These are phyloP conservation scores for Boulengeromyrus knoepffleri DNA, from an alignment of 2,113 vertebrate species.

Conservation along the genomic window DNA sequence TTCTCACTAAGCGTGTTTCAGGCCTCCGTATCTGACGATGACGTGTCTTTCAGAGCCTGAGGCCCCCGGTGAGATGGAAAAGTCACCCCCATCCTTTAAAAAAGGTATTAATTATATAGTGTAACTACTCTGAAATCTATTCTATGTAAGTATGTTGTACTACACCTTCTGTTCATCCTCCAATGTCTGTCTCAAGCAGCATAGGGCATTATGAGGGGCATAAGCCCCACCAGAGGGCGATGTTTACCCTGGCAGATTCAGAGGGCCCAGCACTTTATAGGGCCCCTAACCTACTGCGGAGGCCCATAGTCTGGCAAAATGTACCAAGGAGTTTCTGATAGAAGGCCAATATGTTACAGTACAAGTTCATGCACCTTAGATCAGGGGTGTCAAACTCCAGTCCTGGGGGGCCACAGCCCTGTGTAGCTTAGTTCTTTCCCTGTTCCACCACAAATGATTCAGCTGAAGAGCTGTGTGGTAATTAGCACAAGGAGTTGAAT, in stretches of 20 bases:
- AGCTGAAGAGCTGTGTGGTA: too few species aligned
- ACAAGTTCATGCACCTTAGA: background rate
- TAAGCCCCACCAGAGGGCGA: background rate
- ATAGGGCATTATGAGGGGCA: background rate
- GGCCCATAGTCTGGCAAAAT: background rate
- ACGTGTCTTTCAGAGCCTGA: slow-evolving; percentile 10
- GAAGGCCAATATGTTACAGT: background rate
- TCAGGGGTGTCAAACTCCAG: too few species aligned
- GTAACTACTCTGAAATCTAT: background rate
- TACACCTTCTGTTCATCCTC: background rate
- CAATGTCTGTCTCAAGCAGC: background rate
- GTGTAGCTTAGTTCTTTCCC: too few species aligned
- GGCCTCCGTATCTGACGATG: background rate
- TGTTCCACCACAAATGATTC: too few species aligned
- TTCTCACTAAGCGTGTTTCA: background rate
- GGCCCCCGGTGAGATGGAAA: background rate
- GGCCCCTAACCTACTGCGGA: background rate
- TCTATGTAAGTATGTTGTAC: background rate
- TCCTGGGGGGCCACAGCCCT: too few species aligned
- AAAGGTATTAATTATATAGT: background rate
- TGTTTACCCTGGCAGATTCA: background rate
- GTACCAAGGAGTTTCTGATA: background rate
- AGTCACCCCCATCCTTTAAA: background rate
- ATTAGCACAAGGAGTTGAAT: too few species aligned
- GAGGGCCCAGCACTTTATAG: background rate